These are phyloP conservation scores for Melieria crassipennis DNA, from an alignment of 2,888 invertebrate species.

Conservation along the genomic window DNA sequence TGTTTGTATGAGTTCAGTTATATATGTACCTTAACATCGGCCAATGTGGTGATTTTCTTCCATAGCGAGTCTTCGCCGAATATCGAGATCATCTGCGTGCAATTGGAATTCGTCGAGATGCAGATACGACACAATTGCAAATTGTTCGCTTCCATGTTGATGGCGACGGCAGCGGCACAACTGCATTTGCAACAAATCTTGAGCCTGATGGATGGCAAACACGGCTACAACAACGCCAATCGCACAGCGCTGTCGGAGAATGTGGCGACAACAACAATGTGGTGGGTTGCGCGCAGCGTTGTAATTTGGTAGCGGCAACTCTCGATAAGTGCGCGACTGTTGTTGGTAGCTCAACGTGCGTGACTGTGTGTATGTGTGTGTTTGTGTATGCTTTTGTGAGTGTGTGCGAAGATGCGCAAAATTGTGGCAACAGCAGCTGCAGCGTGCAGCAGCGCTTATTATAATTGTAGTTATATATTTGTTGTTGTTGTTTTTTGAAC, in stretches of 20 bases:
- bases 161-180: constrained; percentile 32
- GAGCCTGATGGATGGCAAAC: too few relatives aligned
- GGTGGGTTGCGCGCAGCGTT: not conserved
- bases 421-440: too few relatives aligned
- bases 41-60: constrained; percentile 63
- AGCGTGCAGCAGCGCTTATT: too few relatives aligned
- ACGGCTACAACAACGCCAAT: not conserved
- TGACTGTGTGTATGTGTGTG: constrained; percentile 7
- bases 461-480: too few relatives aligned
- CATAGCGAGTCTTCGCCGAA: constrained; percentile 64
- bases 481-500: too few relatives aligned
- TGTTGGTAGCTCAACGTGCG: not conserved
- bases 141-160: constrained; percentile 50
- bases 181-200: constrained; percentile 18
- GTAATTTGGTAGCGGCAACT: too few relatives aligned
- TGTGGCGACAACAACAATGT: constrained; percentile 6
- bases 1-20: not conserved
- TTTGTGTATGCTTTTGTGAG: not conserved
- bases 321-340: not conserved
- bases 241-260: not conserved
- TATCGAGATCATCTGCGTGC: constrained; percentile 64
- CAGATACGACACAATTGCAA: constrained; percentile 64
- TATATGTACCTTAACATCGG: constrained; percentile 60
- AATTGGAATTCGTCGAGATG: constrained; percentile 59
- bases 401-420: not conserved